Evolutionary conservation across 2,888 invertebrate species (phyloP), one percentile per base, ranked within the genome.

Genomic region (Dolichopus griseipennis): DNA sequence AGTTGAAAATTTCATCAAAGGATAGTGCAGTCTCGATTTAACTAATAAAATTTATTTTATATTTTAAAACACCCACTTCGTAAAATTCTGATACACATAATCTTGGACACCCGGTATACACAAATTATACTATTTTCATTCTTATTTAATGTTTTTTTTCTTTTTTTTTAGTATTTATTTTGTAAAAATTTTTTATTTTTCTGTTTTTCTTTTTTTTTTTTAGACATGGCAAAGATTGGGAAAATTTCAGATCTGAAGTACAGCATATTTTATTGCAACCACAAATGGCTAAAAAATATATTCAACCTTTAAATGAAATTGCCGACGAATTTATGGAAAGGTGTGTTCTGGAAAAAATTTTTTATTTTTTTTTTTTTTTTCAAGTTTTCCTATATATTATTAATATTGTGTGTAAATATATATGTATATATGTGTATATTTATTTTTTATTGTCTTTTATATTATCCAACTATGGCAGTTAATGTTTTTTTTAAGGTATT

Each of bases 141-240:
- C 37, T 10, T 12, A 37, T 37, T 37, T 37, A 37, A 37, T 37
- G 4, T 68, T 62, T 68, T 43, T 34, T n/a, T 12, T 41, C 10
- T 15, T 63, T 52, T 61, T 9, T 6, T 8, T 21, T n/a, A n/a
- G n/a, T n/a, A 27, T 27, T 41, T 65, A 41, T 33, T 21, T 27
- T 21, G 22, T 68, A 68, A 68, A 71, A 71, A n/a, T n/a, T 63
- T 66, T 62, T 61, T 34, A 64, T 41, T 64, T 64, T 10, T n/a
- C 61, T 43, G 37, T 12, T 64, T 68, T 10, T 12, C n/a, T n/a
- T 10, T n/a, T 62, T 43, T 43, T 12, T 64, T 68, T 10, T 12
- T 81, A 95, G 94, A 71, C 93, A 94, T 78, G 95, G 94, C 0
- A 87, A 90, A 75, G 88, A 90, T 75, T 95, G 95, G 95, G 90